Base-by-base conservation (phyloP, 1,140 invertebrate species). In the Drosophila leontia region DNA sequence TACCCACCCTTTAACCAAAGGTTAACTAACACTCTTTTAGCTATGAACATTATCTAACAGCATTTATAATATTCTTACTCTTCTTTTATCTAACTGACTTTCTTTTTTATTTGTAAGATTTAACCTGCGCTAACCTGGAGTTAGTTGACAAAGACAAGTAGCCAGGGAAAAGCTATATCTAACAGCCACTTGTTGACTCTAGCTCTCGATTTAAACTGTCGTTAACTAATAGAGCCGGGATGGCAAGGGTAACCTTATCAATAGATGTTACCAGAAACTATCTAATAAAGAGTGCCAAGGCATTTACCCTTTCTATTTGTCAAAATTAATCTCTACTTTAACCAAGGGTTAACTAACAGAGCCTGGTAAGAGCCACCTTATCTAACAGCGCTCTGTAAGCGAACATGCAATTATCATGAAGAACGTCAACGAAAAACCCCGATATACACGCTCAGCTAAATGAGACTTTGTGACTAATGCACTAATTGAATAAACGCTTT, bases 381-480 rank as follows among this genome's bases (percentile, higher is more conserved):
- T 71, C 59, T 76, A 69, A 59, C 42, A 59, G 34, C 45, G 2
- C 44, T 41, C 65, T 71, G 72, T 35, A 45, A 17, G 35, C 17
- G 55, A 58, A 51, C 53, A 45, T 53, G 55, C 67, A 68, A 68
- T 59, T 44, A 62, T 61, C 37, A 60, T 77, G 64, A 85, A 72
- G 67, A 76, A 85, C 77, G 59, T 62, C 65, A 85, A 77, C 62
- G 67, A 67, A 72, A 75, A 58, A 60, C 53, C 19, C 23, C 39
- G 32, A 34, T 44, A 56, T n/a, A 53, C 50, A 48, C 19, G 71
- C 60, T 77, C 29, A 9, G 12, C n/a, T 15, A 3, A 39, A 15
- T 65, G 50, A 87, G 69, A 35, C 58, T 13, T 69, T 86, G 67
- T 86, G 82, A 86, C 83, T 86, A 85, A 85, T 87, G 69, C 65